Percentiles rank a stretch among this genome's conserved stretches.
phyloP scores from a whole-genome alignment of 2,888 invertebrate genomes.

The Nasonia oneida region DNA sequence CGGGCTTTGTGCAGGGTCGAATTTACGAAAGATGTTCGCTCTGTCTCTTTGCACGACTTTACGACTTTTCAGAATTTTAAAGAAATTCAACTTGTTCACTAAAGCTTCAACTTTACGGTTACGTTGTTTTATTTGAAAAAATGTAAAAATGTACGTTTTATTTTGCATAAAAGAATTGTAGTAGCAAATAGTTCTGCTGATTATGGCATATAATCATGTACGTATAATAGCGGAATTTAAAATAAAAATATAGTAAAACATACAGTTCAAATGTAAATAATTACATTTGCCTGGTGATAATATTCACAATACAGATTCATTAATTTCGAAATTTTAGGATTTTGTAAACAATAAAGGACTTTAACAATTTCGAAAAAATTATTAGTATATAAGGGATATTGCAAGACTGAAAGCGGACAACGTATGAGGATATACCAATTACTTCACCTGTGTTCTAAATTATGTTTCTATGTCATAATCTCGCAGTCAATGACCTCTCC shows the following conservation, averaged over 20 bases:
- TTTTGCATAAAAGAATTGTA: too few species aligned
- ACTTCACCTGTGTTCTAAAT: slow-evolving; percentile 33
- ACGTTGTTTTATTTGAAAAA: too few species aligned
- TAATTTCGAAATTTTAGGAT: background rate
- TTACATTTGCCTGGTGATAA: background rate
- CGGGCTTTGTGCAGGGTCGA: slow-evolving; percentile 12
- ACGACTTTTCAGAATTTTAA: background rate
- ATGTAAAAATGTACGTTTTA: too few species aligned
- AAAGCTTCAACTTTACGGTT: background rate
- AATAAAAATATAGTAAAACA: too few species aligned
- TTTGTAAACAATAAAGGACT: background rate
- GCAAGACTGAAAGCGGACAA: slow-evolving; percentile 6
- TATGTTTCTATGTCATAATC: slow-evolving; percentile 45
- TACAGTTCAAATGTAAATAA: too few species aligned
- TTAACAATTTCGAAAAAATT: background rate
- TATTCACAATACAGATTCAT: background rate
- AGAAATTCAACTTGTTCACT: background rate
- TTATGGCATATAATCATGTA: too few species aligned
- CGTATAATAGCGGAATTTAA: too few species aligned
- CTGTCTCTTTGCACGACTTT: background rate
- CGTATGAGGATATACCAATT: slow-evolving; percentile 30
- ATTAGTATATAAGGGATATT: background rate
- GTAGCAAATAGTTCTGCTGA: too few species aligned
- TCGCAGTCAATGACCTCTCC: slow-evolving; percentile 26
- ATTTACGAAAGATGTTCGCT: slow-evolving; percentile 20